Evolutionary conservation across 2,888 invertebrate species (phyloP).

Genomic region (Macaria notata): DNA sequence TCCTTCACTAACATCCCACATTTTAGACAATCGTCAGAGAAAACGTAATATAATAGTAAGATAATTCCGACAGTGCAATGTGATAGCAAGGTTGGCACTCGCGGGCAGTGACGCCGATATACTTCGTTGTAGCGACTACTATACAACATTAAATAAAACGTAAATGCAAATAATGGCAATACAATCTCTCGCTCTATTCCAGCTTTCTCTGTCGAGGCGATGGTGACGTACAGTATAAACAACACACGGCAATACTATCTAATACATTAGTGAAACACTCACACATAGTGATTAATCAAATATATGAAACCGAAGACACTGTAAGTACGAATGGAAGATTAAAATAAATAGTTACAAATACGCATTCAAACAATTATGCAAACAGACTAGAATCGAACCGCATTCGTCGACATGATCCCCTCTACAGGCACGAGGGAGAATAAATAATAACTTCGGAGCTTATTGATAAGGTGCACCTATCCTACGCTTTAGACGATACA

Average conservation of each 20-base stretch:
- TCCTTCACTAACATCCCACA: slow-evolving; percentile 38
- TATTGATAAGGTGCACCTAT: slow-evolving; percentile 72
- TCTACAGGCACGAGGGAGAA: slow-evolving; percentile 30
- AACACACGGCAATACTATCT: slow-evolving; percentile 44
- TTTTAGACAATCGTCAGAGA: slow-evolving; percentile 28
- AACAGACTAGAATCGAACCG: slow-evolving; percentile 46
- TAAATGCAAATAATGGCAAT: slow-evolving; percentile 82
- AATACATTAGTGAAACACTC: slow-evolving; percentile 57
- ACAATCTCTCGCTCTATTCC: slow-evolving; percentile 49
- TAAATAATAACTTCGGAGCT: slow-evolving; percentile 41
- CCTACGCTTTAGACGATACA: slow-evolving; percentile 77
- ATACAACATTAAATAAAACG: slow-evolving; percentile 64
- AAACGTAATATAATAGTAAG: slow-evolving; percentile 10
- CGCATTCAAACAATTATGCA: slow-evolving; percentile 67
- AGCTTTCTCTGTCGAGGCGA: slow-evolving; percentile 48
- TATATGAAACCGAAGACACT: slow-evolving; percentile 44
- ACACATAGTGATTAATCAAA: slow-evolving; percentile 55
- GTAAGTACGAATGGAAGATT: slow-evolving; percentile 59
- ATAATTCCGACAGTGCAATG: slow-evolving; percentile 11
- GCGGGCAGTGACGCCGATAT: slow-evolving; percentile 52
- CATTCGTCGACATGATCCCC: slow-evolving; percentile 36
- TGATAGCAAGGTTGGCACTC: slow-evolving; percentile 57
- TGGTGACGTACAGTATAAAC: slow-evolving; percentile 47
- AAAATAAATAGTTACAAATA: slow-evolving; percentile 63
- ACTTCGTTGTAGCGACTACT: slow-evolving; percentile 62